A percentile compares a stretch with the other conserved stretches of the same genome.
phyloP scores from a whole-genome alignment of 2,888 invertebrate species.

The Phania funesta region DNA sequence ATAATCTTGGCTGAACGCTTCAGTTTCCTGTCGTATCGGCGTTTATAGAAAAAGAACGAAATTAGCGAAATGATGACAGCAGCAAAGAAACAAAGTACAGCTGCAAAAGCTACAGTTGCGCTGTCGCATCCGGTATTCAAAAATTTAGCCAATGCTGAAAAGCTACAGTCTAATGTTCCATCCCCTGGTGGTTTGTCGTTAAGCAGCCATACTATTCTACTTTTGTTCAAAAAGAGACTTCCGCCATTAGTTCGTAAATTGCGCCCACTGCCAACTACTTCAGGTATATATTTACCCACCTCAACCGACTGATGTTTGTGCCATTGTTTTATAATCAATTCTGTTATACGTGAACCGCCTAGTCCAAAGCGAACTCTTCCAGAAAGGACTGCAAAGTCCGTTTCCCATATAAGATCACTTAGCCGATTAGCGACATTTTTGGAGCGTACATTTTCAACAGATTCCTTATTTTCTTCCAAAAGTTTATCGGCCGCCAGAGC shows the following conservation, averaged over 20 bases:
- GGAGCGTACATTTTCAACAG: constrained; percentile 71
- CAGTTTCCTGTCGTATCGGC: constrained; percentile 86
- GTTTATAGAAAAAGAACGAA: constrained; percentile 85
- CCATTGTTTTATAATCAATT: constrained; percentile 84
- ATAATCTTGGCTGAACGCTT: constrained; percentile 85
- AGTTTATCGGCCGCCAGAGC: constrained; percentile 86
- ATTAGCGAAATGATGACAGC: constrained; percentile 79
- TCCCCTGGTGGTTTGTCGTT: constrained; percentile 83
- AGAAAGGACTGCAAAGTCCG: constrained; percentile 87
- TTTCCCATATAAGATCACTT: constrained; percentile 83
- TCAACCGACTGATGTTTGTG: constrained; percentile 80
- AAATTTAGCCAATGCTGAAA: constrained; percentile 85
- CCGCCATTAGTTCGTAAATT: constrained; percentile 82
- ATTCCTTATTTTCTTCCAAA: constrained; percentile 80
- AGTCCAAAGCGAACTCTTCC: constrained; percentile 86
- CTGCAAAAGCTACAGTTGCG: constrained; percentile 83
- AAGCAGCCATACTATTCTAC: constrained; percentile 85
- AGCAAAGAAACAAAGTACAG: constrained; percentile 83
- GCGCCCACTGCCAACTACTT: constrained; percentile 75
- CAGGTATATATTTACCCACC: constrained; percentile 84
- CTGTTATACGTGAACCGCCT: constrained; percentile 85
- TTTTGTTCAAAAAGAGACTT: constrained; percentile 81
- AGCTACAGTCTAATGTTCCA: constrained; percentile 85
- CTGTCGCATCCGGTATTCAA: constrained; percentile 87
- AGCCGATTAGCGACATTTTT: constrained; percentile 78